phyloP scores from a whole-genome alignment of 2,888 invertebrate genomes.

The Maniola hyperantus region DNA sequence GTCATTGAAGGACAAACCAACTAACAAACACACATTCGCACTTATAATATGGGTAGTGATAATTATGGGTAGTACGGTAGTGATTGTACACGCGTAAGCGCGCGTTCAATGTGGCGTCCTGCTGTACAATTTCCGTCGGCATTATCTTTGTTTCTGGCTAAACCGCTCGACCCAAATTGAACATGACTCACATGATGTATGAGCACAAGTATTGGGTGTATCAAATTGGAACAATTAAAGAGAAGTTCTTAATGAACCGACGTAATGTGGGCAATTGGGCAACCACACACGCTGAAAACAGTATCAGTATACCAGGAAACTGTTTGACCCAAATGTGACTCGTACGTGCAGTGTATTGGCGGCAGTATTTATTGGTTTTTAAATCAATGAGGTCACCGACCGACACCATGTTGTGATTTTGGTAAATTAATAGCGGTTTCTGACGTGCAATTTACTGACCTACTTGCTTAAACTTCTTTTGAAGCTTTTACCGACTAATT shows the following conservation, averaged over 20 bases:
- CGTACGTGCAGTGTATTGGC: slow-evolving; percentile 14
- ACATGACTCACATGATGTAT: neutral
- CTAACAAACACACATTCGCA: too few relatives aligned
- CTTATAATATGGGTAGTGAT: too few relatives aligned
- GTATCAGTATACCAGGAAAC: slow-evolving; percentile 18
- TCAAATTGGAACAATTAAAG: slow-evolving; percentile 8
- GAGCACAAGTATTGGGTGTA: neutral
- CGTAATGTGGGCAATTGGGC: slow-evolving; percentile 10
- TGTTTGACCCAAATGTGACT: slow-evolving; percentile 30
- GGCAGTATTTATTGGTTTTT: slow-evolving; percentile 18
- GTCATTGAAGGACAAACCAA: too few relatives aligned
- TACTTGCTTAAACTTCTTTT: slow-evolving; percentile 13
- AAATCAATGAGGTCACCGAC: slow-evolving; percentile 34
- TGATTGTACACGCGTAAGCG: too few relatives aligned
- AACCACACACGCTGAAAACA: slow-evolving; percentile 8
- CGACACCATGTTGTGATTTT: slow-evolving; percentile 31
- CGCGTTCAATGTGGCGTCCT: too few relatives aligned
- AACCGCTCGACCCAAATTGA: slow-evolving; percentile 7
- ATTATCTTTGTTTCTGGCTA: neutral
- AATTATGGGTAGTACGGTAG: too few relatives aligned
- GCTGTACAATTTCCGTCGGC: too few relatives aligned
- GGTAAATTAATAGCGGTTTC: slow-evolving; percentile 34
- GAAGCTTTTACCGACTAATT: slow-evolving; percentile 12
- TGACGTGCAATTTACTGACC: slow-evolving; percentile 30
- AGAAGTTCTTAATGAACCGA: slow-evolving; percentile 8